A percentile compares a stretch with the other conserved stretches of the same genome.
Conservation (phyloP, 1,140 invertebrate genomes). For the Drosophila bocki region DNA sequence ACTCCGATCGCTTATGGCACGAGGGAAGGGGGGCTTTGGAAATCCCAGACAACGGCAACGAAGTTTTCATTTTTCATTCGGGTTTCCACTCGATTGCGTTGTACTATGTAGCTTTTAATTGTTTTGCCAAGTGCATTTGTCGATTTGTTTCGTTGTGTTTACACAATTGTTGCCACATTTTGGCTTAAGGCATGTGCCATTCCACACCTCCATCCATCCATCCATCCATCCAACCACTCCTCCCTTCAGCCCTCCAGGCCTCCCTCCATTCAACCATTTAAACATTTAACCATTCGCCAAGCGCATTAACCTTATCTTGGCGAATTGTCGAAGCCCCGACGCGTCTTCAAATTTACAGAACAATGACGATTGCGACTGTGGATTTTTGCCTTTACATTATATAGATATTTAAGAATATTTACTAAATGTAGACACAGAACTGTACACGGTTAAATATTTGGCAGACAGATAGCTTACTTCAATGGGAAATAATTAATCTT, state of each 20-base stretch:
- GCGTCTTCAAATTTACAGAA: slow-evolving; percentile 3
- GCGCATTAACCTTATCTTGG: slow-evolving; percentile 44
- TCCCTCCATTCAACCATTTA: neutral
- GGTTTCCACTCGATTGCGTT: slow-evolving; percentile 12
- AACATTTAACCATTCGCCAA: slow-evolving; percentile 6
- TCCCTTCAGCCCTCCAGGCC: neutral
- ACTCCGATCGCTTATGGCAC: slow-evolving; percentile 8
- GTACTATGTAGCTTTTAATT: slow-evolving; percentile 38
- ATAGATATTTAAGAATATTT: neutral
- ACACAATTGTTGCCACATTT: slow-evolving; percentile 52
- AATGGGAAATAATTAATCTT: neutral
- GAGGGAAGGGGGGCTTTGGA: slow-evolving; percentile 2
- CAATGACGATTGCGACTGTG: slow-evolving; percentile 3
- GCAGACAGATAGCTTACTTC: neutral
- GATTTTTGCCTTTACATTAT: neutral
- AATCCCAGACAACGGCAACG: slow-evolving; percentile 26
- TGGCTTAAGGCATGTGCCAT: slow-evolving; percentile 22
- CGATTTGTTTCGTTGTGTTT: slow-evolving; percentile 33
- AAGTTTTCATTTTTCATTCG: slow-evolving; percentile 19
- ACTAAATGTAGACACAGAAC: neutral
- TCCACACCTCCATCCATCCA: neutral
- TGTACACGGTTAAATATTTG: slow-evolving; percentile 6
- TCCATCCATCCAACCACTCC: neutral
- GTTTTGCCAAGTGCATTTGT: slow-evolving; percentile 45
- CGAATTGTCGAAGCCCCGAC: slow-evolving; percentile 2